Evolutionary conservation across 1,140 invertebrate genomes (phyloP).

Genomic region (Pogonus chalceus): DNA sequence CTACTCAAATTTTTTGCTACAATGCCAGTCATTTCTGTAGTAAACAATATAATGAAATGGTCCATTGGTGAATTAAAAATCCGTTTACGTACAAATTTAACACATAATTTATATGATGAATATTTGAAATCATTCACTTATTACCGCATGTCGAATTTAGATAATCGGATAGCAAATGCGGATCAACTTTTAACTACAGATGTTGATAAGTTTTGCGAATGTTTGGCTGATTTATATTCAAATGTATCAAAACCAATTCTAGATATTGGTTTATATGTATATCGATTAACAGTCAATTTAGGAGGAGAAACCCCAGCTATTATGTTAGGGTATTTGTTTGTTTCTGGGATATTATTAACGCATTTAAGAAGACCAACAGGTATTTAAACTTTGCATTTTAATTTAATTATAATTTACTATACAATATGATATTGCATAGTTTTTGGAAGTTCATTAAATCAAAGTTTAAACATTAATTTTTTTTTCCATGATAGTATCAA

Average conservation of each 20-base stretch:
- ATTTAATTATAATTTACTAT: no score
- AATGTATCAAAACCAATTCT: conserved; percentile 95
- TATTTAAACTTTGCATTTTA: conserved; percentile 13
- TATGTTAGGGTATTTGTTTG: conserved; percentile 75
- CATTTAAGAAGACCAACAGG: conserved; percentile 76
- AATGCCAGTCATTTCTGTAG: conserved; percentile 76
- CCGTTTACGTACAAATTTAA: conserved; percentile 79
- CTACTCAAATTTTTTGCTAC: conserved; percentile 67
- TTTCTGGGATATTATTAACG: conserved; percentile 74
- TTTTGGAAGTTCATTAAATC: no score
- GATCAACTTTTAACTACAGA: conserved; percentile 95
- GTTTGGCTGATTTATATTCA: conserved; percentile 89
- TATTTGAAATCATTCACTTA: conserved; percentile 75
- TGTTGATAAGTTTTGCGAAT: conserved; percentile 94
- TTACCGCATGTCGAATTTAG: conserved; percentile 84
- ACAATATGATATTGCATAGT: no score
- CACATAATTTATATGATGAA: conserved; percentile 75
- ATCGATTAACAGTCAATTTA: conserved; percentile 74
- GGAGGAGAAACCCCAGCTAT: conserved; percentile 72
- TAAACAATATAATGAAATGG: conserved; percentile 91
- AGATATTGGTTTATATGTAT: conserved; percentile 90
- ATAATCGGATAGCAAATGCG: conserved; percentile 89
- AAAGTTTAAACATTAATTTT: no score
- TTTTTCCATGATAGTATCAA: no score
- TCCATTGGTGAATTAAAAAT: conserved; percentile 89